Evolutionary conservation across 2,797 vertebrate genomes (phyloP).

Genomic region (Ptychadena robeensis): DNA sequence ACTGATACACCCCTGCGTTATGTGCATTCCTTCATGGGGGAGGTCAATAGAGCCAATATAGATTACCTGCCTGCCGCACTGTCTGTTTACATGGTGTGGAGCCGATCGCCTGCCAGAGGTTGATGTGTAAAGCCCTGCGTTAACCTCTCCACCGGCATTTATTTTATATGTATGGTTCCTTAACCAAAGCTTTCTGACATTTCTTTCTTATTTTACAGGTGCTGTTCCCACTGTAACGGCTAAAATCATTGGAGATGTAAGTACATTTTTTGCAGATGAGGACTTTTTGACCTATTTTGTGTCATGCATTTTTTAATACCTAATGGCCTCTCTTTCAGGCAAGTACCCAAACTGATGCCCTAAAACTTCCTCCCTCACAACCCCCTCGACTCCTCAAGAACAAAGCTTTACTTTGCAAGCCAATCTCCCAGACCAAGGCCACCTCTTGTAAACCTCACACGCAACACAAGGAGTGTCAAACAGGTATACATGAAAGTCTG

Average conservation of each 20-base stretch:
- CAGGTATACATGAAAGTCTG: conserved; percentile 75
- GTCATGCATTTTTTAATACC: background rate
- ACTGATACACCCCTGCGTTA: too few species aligned
- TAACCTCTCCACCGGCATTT: too few species aligned
- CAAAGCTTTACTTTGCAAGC: conserved; percentile 93
- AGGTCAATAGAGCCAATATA: too few species aligned
- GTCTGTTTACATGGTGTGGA: too few species aligned
- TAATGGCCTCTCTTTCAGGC: conserved; percentile 74
- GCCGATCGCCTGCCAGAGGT: too few species aligned
- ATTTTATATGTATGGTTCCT: background rate
- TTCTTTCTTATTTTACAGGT: conserved; percentile 74
- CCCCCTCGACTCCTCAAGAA: conserved; percentile 89
- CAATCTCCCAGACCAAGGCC: conserved; percentile 93
- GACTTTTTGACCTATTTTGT: background rate
- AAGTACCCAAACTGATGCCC: conserved; percentile 85
- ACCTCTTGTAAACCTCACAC: conserved; percentile 91
- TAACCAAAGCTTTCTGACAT: too few species aligned
- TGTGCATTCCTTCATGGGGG: too few species aligned
- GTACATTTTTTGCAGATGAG: conserved; percentile 65
- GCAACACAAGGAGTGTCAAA: conserved; percentile 85
- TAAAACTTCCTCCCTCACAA: conserved; percentile 77
- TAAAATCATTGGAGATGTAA: conserved; percentile 87
- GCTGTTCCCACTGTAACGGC: conserved; percentile 79
- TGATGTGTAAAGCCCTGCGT: too few species aligned
- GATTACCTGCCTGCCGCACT: too few species aligned